phyloP scores from a whole-genome alignment of 2,888 invertebrate species.

The Eudasyphora cyanicolor region DNA sequence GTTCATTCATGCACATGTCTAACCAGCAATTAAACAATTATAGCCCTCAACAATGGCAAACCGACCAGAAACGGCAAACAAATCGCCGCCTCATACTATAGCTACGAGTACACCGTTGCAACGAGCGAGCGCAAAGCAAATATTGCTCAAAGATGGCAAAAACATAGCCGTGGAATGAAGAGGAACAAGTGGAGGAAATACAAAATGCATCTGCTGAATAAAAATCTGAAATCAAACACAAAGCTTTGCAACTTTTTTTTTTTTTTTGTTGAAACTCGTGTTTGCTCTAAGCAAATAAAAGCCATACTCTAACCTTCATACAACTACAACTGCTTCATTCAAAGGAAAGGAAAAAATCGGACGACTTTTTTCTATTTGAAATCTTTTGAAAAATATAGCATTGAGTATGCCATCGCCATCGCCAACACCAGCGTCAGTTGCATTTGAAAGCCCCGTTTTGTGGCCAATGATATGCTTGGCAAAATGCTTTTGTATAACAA shows the following conservation, averaged over 20 bases:
- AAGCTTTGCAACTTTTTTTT: not conserved
- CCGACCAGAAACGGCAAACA: not conserved
- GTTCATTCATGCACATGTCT: no score
- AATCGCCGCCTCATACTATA: no score
- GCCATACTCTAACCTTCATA: not conserved
- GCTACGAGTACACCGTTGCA: no score
- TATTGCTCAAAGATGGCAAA: not conserved
- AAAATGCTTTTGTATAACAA: not conserved
- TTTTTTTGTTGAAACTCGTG: no score
- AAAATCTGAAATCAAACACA: not conserved
- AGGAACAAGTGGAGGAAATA: not conserved
- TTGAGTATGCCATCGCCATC: not conserved
- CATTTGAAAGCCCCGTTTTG: not conserved
- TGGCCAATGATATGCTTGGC: not conserved
- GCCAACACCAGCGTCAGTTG: not conserved
- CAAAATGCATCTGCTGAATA: not conserved
- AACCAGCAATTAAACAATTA: constrained; percentile 6
- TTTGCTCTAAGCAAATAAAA: not conserved
- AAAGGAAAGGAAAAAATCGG: not conserved
- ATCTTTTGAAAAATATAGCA: not conserved
- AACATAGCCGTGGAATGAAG: not conserved
- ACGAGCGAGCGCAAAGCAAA: not conserved
- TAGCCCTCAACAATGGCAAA: not conserved
- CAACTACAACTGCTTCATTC: no score
- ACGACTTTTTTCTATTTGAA: constrained; percentile 1